Conservation (phyloP, 1,140 invertebrate genomes). For the Argopecten irradians region DNA sequence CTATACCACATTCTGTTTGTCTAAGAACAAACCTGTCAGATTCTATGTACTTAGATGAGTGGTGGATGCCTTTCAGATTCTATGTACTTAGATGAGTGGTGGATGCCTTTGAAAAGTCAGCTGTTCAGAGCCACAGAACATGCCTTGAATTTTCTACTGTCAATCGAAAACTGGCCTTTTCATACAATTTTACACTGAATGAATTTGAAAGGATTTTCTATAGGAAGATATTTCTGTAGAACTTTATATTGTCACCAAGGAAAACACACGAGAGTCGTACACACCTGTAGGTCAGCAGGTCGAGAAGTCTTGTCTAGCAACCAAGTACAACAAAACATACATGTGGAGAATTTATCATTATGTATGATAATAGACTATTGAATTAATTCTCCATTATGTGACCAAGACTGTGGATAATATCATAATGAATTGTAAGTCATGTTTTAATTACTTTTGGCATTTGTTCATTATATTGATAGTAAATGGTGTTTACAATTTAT, state of each 20-base stretch:
- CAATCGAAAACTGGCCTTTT: not conserved
- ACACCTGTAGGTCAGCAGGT: not conserved
- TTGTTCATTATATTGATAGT: not conserved
- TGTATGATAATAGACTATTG: not conserved
- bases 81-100: too few species aligned
- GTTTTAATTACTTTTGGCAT: not conserved
- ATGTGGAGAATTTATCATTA: not conserved
- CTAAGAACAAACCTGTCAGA: too few species aligned
- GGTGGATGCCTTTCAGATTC: too few species aligned
- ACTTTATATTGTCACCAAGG: not conserved
- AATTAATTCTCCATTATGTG: not conserved
- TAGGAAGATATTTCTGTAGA: not conserved
- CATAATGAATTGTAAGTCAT: conserved; percentile 9
- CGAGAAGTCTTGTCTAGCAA: not conserved
- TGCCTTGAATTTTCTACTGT: too few species aligned
- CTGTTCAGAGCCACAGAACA: too few species aligned
- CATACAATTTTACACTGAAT: not conserved
- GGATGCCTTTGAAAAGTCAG: too few species aligned
- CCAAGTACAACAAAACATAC: not conserved
- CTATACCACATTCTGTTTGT: too few species aligned
- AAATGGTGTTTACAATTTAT: too few species aligned
- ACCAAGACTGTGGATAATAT: not conserved
- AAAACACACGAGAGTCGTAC: not conserved
- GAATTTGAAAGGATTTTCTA: not conserved
- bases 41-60: too few species aligned